These are phyloP conservation scores for Sminthurinus signatus DNA, from an alignment of 1,140 invertebrate species.

Conservation along the genomic window DNA sequence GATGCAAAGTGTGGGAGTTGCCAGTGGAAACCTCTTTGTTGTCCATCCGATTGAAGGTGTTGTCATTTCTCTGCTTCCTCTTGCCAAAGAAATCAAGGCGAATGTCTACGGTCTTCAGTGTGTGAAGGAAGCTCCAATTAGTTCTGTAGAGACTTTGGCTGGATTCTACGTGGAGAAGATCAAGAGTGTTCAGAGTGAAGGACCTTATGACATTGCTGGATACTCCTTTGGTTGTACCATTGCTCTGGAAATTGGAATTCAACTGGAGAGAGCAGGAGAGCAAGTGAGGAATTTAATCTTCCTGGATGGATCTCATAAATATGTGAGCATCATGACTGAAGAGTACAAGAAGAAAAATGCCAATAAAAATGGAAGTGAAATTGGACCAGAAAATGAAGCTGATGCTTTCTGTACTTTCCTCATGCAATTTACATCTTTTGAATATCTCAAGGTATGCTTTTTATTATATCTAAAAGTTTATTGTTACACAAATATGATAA, in stretches of 20 bases:
- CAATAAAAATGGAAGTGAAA: background rate
- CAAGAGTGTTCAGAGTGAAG: constrained; percentile 64
- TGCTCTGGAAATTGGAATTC: constrained; percentile 85
- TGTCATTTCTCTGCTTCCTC: constrained; percentile 57
- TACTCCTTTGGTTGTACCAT: constrained; percentile 92
- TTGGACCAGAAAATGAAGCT: constrained; percentile 41
- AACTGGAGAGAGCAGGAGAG: constrained; percentile 60
- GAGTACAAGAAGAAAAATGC: constrained; percentile 42
- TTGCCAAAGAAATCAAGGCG: constrained; percentile 62
- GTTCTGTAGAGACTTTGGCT: constrained; percentile 66
- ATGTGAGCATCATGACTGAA: constrained; percentile 63
- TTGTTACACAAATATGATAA: background rate
- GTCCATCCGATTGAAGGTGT: constrained; percentile 91
- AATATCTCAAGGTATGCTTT: constrained; percentile 47
- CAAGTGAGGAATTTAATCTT: constrained; percentile 61
- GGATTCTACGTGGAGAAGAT: constrained; percentile 65
- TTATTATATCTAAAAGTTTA: background rate
- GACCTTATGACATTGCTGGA: constrained; percentile 79
- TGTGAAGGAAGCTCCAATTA: constrained; percentile 63
- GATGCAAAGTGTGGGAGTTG: constrained; percentile 46
- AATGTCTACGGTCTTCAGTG: constrained; percentile 89
- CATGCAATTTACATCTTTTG: constrained; percentile 50
- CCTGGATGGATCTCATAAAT: constrained; percentile 50
- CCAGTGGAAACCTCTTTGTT: constrained; percentile 58
- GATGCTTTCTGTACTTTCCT: constrained; percentile 51